Percentiles rank a stretch among this genome's conserved stretches.
Conservation (phyloP, 1,140 invertebrate species). For the Teleopsis dalmanni region DNA sequence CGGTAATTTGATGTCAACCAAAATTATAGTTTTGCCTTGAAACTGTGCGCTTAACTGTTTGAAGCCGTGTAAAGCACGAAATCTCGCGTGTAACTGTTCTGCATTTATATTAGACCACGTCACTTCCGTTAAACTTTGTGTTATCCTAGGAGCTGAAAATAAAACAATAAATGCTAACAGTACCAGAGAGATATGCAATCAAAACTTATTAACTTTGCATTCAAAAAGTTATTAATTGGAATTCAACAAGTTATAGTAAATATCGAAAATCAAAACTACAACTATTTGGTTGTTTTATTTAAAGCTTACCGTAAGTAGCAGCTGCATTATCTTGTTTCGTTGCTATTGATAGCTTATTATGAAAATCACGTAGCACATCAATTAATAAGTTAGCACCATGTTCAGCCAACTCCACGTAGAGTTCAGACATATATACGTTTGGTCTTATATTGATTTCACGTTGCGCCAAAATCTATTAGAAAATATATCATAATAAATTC, state of each 20-base stretch:
- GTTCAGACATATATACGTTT: conserved; percentile 57
- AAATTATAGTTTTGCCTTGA: conserved; percentile 51
- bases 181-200: too few relatives aligned
- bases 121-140: conserved; percentile 50
- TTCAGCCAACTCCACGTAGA: conserved; percentile 57
- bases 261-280: too few relatives aligned
- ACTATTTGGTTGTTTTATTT: not conserved
- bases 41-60: conserved; percentile 56
- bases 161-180: not conserved
- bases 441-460: conserved; percentile 52
- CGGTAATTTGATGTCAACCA: conserved; percentile 47
- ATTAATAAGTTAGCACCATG: conserved; percentile 63
- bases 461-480: conserved; percentile 59
- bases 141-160: conserved; percentile 63
- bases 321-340: conserved; percentile 52
- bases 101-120: conserved; percentile 57
- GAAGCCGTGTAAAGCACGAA: conserved; percentile 58
- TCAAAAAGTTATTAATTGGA: too few relatives aligned
- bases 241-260: too few relatives aligned
- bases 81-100: conserved; percentile 55
- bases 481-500: not conserved
- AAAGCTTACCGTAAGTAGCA: conserved; percentile 61
- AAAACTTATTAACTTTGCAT: too few relatives aligned
- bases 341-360: conserved; percentile 50
- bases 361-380: conserved; percentile 56